Evolutionary conservation across 2,797 vertebrate species (phyloP).

Genomic region (Coranthus polyacanthus): DNA sequence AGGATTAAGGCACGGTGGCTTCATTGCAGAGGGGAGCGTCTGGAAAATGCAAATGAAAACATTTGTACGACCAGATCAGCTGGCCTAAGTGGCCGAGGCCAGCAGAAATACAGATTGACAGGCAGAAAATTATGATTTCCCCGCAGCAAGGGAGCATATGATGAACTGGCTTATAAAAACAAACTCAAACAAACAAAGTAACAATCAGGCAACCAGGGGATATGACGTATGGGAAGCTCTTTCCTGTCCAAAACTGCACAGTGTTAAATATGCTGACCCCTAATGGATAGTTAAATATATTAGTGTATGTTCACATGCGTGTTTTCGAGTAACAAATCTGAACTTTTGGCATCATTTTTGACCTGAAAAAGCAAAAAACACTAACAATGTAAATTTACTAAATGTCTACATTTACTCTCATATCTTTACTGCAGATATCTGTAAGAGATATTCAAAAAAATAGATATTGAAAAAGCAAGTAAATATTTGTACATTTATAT

Average conservation of each 20-base stretch:
- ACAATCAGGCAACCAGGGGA: slow-evolving; percentile 31
- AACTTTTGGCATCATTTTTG: background rate
- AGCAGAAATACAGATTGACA: slow-evolving; percentile 74
- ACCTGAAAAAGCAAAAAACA: slow-evolving; percentile 8
- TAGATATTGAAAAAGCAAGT: slow-evolving; percentile 7
- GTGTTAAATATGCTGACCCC: slow-evolving; percentile 53
- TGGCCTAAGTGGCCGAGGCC: slow-evolving; percentile 65
- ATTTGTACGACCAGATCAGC: slow-evolving; percentile 66
- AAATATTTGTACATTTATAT: slow-evolving; percentile 35
- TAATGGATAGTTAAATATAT: slow-evolving; percentile 33
- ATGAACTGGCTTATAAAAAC: slow-evolving; percentile 50
- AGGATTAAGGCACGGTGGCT: slow-evolving; percentile 70
- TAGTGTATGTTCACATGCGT: background rate
- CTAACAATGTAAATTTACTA: no score
- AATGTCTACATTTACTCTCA: background rate
- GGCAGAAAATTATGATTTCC: slow-evolving; percentile 73
- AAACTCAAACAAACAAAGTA: slow-evolving; percentile 24
- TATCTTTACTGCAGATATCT: background rate
- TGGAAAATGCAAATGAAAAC: slow-evolving; percentile 75
- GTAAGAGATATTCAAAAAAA: slow-evolving; percentile 13
- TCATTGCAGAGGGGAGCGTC: slow-evolving; percentile 61
- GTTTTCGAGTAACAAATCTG: background rate
- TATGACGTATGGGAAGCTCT: slow-evolving; percentile 37
- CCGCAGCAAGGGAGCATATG: slow-evolving; percentile 47
- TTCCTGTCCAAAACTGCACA: slow-evolving; percentile 40